phyloP scores from a whole-genome alignment of 1,140 invertebrate genomes.

The Drosophila athabasca region DNA sequence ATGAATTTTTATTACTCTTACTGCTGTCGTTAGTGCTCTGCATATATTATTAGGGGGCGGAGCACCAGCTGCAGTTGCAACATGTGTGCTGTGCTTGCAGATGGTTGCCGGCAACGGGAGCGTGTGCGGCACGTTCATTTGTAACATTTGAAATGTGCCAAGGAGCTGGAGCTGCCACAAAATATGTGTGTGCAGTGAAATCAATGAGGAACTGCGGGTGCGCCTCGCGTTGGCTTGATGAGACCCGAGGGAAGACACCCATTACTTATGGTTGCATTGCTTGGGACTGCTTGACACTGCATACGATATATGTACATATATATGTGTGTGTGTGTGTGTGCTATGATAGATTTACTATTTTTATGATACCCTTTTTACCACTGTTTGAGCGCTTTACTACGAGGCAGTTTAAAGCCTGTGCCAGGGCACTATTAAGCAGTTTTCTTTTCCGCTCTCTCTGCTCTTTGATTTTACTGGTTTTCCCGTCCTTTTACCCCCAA shows the following conservation, averaged over 20 bases:
- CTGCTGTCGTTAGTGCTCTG: slow-evolving; percentile 77
- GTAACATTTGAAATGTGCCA: slow-evolving; percentile 58
- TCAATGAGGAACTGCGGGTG: slow-evolving; percentile 20
- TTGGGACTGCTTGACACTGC: too few relatives aligned
- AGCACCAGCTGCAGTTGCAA: slow-evolving; percentile 38
- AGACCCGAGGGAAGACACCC: too few relatives aligned
- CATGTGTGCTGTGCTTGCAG: slow-evolving; percentile 31
- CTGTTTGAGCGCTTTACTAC: too few relatives aligned
- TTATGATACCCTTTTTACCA: too few relatives aligned
- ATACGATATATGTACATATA: too few relatives aligned
- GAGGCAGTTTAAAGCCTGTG: too few relatives aligned
- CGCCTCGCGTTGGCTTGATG: not conserved
- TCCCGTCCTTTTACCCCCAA: slow-evolving; percentile 8
- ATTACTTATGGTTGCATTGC: too few relatives aligned
- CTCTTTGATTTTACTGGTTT: too few relatives aligned
- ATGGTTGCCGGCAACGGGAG: slow-evolving; percentile 24
- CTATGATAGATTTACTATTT: too few relatives aligned
- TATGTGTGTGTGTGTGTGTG: too few relatives aligned
- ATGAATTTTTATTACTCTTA: slow-evolving; percentile 75
- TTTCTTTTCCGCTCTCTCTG: too few relatives aligned
- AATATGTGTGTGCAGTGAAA: slow-evolving; percentile 37
- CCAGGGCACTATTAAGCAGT: too few relatives aligned
- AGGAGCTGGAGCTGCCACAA: slow-evolving; percentile 50
- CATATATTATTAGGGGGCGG: slow-evolving; percentile 65
- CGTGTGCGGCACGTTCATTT: slow-evolving; percentile 45